Base-by-base conservation (phyloP, 2,888 invertebrate species). In the Acanthoscelides obtectus region DNA sequence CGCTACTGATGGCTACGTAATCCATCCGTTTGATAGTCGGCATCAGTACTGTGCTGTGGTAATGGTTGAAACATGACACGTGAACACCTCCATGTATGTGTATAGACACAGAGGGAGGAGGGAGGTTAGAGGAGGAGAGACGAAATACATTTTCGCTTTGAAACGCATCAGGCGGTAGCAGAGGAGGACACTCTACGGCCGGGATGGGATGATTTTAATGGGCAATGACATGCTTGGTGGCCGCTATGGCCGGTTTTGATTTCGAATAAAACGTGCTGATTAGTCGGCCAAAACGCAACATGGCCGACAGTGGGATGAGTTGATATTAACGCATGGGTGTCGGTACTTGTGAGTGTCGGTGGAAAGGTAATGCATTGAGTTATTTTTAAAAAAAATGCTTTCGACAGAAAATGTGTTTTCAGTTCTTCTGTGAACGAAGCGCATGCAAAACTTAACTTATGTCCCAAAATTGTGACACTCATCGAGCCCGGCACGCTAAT, bases 261-360 rank as follows among this genome's bases (percentile, higher is more conserved):
- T 81, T 79, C 79, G 80, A 79, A 82, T 82, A 83, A 84, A 83
- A 84, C 84, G 83, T 83, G 83, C 84, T 83, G 83, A 84, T 84
- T 84, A 84, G 84, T 82, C 80, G 76, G 79, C 77, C 78, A 77
- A 74, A 77, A 78, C 76, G 75, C 77, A 82, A 81, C 80, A 82
- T 83, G 81, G 83, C 80, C 75, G 75, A 78, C 77, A 79, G 75
- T 73, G 78, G 78, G 79, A 77, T 45, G 45, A 45, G 5, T 12
- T 45, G 63, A 17, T 27, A 68, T 68, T 71, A 72, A 72, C 72
- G 71, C 45, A 45, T 45, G 45, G 45, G 45, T 45, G 45, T 17
- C 45, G 45, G 45, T n/a, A n/a, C n/a, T n/a, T n/a, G 17, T 12
- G 17, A 45, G 45, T 6, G 12, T 12, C 3, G 45, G 12, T 12